These are phyloP conservation scores for Drosophila crucigera DNA, from an alignment of 2,888 invertebrate genomes.

Conservation along the genomic window DNA sequence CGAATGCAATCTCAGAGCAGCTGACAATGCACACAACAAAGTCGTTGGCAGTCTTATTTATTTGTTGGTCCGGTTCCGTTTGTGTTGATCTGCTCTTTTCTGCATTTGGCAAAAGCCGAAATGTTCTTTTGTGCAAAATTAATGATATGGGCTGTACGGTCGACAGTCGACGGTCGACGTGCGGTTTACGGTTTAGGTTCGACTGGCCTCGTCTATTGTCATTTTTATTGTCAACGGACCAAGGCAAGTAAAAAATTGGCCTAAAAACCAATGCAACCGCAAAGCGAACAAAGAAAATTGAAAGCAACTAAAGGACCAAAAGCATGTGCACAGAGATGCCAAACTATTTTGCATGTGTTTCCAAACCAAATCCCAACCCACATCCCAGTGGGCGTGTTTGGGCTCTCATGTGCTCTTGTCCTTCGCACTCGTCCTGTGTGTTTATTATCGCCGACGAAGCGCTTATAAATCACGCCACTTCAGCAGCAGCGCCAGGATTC, in stretches of 20 bases:
- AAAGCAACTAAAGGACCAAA: slow-evolving; percentile 45
- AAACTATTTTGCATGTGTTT: slow-evolving; percentile 69
- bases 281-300: slow-evolving; percentile 76
- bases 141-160: slow-evolving; percentile 61
- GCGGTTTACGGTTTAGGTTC: slow-evolving; percentile 48
- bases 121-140: slow-evolving; percentile 73
- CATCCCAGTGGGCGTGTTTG: slow-evolving; percentile 34
- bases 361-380: neutral
- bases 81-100: slow-evolving; percentile 46
- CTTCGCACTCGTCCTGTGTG: slow-evolving; percentile 44
- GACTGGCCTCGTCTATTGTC: slow-evolving; percentile 66
- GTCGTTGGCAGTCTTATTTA: slow-evolving; percentile 69
- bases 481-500: slow-evolving; percentile 50
- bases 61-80: slow-evolving; percentile 59
- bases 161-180: slow-evolving; percentile 41
- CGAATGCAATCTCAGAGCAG: slow-evolving; percentile 34
- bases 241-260: slow-evolving; percentile 62
- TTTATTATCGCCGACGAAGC: slow-evolving; percentile 74
- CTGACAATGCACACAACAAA: slow-evolving; percentile 69
- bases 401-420: neutral
- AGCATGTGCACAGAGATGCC: slow-evolving; percentile 47
- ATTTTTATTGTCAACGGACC: slow-evolving; percentile 73
- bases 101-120: slow-evolving; percentile 68
- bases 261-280: slow-evolving; percentile 57
- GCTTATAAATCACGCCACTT: slow-evolving; percentile 77